Conservation (phyloP, 2,888 invertebrate genomes). For the Epinotia ramella region DNA sequence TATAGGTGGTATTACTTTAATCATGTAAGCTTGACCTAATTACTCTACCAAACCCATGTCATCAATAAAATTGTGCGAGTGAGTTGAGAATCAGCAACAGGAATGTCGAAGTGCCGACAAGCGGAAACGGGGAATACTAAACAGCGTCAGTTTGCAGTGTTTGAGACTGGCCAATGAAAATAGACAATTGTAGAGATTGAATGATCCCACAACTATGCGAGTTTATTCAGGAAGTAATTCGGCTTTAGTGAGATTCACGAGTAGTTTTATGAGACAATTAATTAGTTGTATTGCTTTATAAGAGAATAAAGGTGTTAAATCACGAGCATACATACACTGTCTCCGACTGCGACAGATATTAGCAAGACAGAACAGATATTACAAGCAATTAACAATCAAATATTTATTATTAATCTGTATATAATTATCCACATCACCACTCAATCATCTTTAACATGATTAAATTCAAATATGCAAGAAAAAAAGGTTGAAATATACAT, state of each 20-base stretch:
- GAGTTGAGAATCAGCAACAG: slow-evolving; percentile 17
- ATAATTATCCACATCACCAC: no score
- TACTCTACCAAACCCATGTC: slow-evolving; percentile 30
- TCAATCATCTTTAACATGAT: no score
- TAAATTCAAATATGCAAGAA: no score
- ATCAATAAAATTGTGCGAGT: slow-evolving; percentile 12
- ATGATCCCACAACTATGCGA: slow-evolving; percentile 38
- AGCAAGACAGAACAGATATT: no score
- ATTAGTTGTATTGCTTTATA: slow-evolving; percentile 22
- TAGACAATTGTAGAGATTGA: slow-evolving; percentile 42
- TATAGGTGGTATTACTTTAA: slow-evolving; percentile 10
- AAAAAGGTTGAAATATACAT: no score
- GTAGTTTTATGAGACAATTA: slow-evolving; percentile 24
- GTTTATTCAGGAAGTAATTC: slow-evolving; percentile 41
- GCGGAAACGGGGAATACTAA: slow-evolving; percentile 26
- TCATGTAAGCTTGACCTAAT: slow-evolving; percentile 29
- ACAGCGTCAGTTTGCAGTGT: slow-evolving; percentile 25
- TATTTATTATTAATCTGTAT: no score
- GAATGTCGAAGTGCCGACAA: slow-evolving; percentile 30
- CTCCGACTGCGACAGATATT: slow-evolving; percentile 5
- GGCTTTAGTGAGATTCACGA: slow-evolving; percentile 18
- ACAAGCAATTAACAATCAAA: no score
- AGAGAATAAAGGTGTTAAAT: not conserved
- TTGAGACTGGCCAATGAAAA: slow-evolving; percentile 37
- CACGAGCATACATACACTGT: not conserved